Conservation (phyloP, 2,113 vertebrate species). For the Donacobius atricapilla region DNA sequence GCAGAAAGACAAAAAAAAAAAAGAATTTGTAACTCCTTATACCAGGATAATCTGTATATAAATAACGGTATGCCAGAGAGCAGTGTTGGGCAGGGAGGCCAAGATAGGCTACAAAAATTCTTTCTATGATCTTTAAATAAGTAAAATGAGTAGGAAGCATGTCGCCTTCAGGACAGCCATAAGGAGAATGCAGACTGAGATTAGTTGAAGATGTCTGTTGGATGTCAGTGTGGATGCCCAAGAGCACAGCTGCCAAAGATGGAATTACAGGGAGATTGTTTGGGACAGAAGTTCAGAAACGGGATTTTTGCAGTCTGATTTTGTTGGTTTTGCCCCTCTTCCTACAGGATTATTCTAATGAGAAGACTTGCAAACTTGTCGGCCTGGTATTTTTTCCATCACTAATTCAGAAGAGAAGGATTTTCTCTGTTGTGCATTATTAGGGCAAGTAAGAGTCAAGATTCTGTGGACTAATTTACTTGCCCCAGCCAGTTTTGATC, state of each 20-base stretch:
- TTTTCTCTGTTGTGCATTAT: background rate
- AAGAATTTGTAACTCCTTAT: background rate
- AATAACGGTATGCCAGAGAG: background rate
- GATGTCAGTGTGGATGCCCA: background rate
- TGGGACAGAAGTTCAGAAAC: background rate
- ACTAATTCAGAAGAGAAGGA: background rate
- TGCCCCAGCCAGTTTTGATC: background rate
- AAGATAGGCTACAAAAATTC: background rate
- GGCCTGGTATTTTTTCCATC: background rate
- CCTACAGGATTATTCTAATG: background rate
- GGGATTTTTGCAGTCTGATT: background rate
- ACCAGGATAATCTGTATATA: background rate
- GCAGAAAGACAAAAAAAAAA: background rate
- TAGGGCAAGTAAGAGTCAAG: background rate
- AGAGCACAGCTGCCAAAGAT: slow-evolving; percentile 28
- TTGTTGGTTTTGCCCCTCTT: background rate
- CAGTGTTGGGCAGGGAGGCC: background rate
- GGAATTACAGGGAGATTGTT: background rate
- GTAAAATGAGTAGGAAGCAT: background rate
- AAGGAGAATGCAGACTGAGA: slow-evolving; percentile 40
- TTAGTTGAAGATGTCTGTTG: slow-evolving; percentile 21
- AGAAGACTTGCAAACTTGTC: background rate
- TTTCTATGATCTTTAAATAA: slow-evolving; percentile 38
- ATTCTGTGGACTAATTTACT: background rate
- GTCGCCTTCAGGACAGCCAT: background rate